Conservation (phyloP, 2,888 invertebrate genomes). For the Epirrhoe tristata region DNA sequence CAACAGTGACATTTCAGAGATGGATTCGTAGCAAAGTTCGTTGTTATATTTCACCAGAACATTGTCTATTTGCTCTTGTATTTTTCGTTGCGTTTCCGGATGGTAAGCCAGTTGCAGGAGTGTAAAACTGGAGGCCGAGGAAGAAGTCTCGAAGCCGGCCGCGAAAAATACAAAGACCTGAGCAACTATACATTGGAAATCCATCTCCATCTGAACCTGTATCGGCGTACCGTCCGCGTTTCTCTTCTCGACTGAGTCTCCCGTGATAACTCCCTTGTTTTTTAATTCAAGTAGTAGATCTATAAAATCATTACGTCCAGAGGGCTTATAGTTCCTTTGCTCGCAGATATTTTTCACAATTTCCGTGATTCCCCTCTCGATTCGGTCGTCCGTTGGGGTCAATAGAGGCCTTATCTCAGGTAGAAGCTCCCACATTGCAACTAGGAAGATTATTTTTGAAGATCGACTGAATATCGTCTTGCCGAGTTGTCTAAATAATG, state of each 20-base stretch:
- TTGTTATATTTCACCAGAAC: constrained; percentile 61
- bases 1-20: constrained; percentile 60
- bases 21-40: constrained; percentile 65
- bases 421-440: constrained; percentile 55
- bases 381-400: constrained; percentile 37
- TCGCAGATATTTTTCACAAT: constrained; percentile 57
- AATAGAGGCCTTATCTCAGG: constrained; percentile 53
- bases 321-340: constrained; percentile 62
- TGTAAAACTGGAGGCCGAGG: constrained; percentile 69
- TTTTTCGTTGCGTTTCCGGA: constrained; percentile 64
- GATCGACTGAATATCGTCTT: constrained; percentile 53
- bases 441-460: constrained; percentile 40
- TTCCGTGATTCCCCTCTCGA: constrained; percentile 47
- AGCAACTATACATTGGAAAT: constrained; percentile 55
- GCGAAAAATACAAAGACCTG: constrained; percentile 70
- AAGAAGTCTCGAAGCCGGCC: constrained; percentile 80
- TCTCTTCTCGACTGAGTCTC: constrained; percentile 63
- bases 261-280: constrained; percentile 59
- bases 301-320: constrained; percentile 63
- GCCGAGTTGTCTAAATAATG: constrained; percentile 58
- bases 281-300: constrained; percentile 61
- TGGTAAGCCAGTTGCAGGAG: constrained; percentile 71
- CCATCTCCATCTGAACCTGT: constrained; percentile 59
- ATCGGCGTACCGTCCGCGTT: constrained; percentile 58
- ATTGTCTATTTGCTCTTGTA: constrained; percentile 68